Evolutionary conservation across 2,888 invertebrate species (phyloP).

Genomic region (Nematopogon swammerdamellus): DNA sequence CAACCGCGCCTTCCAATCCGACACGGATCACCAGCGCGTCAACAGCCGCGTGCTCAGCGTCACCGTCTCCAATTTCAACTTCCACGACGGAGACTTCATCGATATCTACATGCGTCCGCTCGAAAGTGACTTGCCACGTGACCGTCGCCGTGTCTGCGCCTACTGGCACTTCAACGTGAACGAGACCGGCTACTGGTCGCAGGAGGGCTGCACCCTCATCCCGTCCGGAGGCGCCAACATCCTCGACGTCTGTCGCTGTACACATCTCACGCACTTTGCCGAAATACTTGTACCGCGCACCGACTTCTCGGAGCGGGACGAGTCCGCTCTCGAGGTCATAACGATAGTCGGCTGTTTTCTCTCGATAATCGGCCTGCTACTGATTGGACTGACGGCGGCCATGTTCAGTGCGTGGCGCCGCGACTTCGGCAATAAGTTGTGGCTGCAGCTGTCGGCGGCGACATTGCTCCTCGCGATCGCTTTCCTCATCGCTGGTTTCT

Average conservation of each 20-base stretch:
- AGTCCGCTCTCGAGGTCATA: conserved; percentile 38
- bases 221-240: conserved; percentile 21
- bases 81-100: conserved; percentile 32
- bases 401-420: conserved; percentile 59
- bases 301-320: conserved; percentile 31
- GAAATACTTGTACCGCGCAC: conserved; percentile 43
- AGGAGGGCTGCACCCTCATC: conserved; percentile 46
- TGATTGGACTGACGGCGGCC: conserved; percentile 50
- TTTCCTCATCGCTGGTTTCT: conserved; percentile 32
- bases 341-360: conserved; percentile 47
- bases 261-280: conserved; percentile 60
- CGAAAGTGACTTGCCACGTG: conserved; percentile 19
- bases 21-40: conserved; percentile 16
- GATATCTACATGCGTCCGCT: conserved; percentile 38
- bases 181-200: conserved; percentile 47
- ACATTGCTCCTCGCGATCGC: conserved; percentile 40
- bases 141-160: conserved; percentile 40
- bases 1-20: conserved; percentile 32
- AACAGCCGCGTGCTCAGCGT: conserved; percentile 50
- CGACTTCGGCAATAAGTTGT: conserved; percentile 59
- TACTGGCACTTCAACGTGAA: conserved; percentile 52
- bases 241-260: conserved; percentile 49
- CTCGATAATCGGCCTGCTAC: conserved; percentile 46
- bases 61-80: conserved; percentile 33
- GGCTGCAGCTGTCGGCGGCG: conserved; percentile 54